Evolutionary conservation across 2,888 invertebrate genomes (phyloP).

Genomic region (Dynastes grantii): DNA sequence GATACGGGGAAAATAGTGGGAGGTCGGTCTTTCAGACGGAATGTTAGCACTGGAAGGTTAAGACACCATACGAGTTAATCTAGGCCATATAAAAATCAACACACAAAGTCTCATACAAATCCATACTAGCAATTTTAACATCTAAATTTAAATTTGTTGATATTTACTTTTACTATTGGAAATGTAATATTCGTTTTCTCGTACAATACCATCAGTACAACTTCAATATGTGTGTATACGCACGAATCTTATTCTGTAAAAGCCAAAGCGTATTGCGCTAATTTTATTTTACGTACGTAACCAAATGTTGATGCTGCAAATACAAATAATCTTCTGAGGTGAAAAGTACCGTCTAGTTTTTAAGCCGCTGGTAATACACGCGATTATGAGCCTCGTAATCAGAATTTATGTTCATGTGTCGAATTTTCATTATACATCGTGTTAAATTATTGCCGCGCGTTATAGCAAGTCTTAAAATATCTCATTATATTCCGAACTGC

Average conservation of each 20-base stretch:
- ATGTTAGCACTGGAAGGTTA: no score
- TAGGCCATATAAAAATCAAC: no score
- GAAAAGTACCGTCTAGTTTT: constrained; percentile 5
- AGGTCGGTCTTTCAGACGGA: no score
- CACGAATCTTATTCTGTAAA: neutral
- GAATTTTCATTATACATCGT: neutral
- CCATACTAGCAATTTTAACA: no score
- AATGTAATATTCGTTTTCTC: no score
- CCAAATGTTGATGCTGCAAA: neutral
- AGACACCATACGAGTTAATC: no score
- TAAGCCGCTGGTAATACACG: constrained; percentile 9
- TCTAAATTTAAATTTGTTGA: no score
- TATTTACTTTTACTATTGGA: no score
- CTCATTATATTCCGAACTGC: neutral
- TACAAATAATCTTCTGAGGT: neutral
- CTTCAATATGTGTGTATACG: neutral
- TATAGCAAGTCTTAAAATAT: constrained; percentile 11
- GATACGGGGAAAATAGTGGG: no score
- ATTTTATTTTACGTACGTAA: constrained; percentile 14
- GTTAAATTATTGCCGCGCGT: neutral
- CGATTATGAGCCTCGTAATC: neutral
- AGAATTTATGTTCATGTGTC: constrained; percentile 8
- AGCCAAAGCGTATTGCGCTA: neutral
- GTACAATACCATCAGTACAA: no score
- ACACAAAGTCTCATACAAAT: no score